phyloP scores from a whole-genome alignment of 2,113 vertebrate species.

The Pangasianodon hypophthalmus region DNA sequence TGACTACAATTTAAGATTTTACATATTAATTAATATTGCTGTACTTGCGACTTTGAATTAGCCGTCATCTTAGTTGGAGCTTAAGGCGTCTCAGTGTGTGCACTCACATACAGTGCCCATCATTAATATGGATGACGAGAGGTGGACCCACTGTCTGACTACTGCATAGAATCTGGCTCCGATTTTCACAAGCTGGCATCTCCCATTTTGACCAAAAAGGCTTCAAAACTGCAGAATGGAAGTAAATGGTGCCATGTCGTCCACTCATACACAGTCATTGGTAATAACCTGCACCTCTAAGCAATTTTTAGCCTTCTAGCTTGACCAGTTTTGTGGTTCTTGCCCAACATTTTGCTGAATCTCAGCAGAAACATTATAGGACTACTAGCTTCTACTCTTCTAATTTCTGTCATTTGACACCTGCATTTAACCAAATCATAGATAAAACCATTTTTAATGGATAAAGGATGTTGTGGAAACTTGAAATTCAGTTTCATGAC shows the following conservation, averaged over 20 bases:
- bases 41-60: background rate
- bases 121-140: background rate
- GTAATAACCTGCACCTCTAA: background rate
- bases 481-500: background rate
- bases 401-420: background rate
- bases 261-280: background rate
- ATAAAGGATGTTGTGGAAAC: background rate
- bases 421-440: background rate
- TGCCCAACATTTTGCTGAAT: background rate
- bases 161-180: background rate
- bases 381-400: background rate
- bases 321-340: background rate
- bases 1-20: background rate
- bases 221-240: background rate
- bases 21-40: background rate
- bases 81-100: background rate
- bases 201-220: background rate
- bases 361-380: background rate
- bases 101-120: background rate
- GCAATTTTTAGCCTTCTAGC: background rate
- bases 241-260: background rate
- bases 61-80: background rate
- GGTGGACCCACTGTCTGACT: background rate
- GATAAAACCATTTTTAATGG: background rate
- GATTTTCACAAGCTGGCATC: background rate